Percentiles rank a stretch among this genome's conserved stretches.
Conservation (phyloP, 2,888 invertebrate species). For the Hylaea fasciaria region DNA sequence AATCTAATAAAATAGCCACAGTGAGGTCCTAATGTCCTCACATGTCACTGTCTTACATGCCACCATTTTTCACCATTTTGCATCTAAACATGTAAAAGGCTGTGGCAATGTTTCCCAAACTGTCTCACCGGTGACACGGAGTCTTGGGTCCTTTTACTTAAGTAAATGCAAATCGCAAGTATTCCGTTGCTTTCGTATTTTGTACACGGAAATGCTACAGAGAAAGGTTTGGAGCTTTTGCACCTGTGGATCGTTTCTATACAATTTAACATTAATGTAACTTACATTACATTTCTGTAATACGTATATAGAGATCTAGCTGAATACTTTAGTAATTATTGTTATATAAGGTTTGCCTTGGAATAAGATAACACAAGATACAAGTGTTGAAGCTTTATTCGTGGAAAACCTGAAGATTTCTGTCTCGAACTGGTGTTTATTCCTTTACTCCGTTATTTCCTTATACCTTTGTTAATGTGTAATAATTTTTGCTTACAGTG, state of each 20-base stretch:
- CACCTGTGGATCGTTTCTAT: constrained; percentile 19
- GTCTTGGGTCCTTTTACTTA: constrained; percentile 1
- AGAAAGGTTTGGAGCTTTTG: constrained; percentile 12
- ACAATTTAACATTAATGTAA: constrained; percentile 16
- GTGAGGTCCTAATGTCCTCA: constrained; percentile 9
- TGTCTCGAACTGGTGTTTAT: no score
- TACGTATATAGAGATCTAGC: no score
- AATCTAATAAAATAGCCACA: constrained; percentile 14
- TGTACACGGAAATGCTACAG: constrained; percentile 10
- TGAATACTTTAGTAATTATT: no score
- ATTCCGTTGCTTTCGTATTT: constrained; percentile 17
- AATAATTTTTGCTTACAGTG: no score
- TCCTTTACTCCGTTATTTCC: no score
- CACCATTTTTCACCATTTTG: constrained; percentile 1
- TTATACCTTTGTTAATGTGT: no score
- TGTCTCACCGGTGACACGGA: not conserved
- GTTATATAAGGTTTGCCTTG: no score
- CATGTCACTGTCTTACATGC: not conserved
- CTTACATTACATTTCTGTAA: not conserved
- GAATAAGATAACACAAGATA: no score
- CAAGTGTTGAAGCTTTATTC: no score
- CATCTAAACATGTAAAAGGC: constrained; percentile 7
- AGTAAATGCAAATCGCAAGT: constrained; percentile 28
- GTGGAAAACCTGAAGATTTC: no score
- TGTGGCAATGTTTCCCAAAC: constrained; percentile 12